Base-by-base conservation (phyloP, 2,888 invertebrate species). In the Eueremaeus valkanovi region DNA sequence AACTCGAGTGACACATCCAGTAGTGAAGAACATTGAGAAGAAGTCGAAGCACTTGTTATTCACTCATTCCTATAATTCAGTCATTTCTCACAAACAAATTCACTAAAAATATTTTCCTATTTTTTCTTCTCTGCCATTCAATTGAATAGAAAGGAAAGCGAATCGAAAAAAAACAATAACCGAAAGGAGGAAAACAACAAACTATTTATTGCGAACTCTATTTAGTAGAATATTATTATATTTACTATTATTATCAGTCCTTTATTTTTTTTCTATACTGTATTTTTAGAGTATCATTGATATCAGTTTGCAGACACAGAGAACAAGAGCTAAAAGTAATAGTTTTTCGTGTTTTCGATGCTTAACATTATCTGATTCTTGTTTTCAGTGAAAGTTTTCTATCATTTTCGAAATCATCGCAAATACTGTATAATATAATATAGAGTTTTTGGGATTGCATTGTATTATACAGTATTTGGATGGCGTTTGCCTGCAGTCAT, bases 1-100 rank as follows among this genome's bases (percentile, higher is more conserved):
- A 58, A 58, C 58, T 58, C 58, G 27, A 58, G 58, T 58, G 58
- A 58, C 58, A 58, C 58, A 58, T 58, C 11, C 27, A 6, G 6
- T 6, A 58, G 58, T n/a, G n/a, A n/a, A n/a, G n/a, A n/a, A n/a
- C n/a, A n/a, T n/a, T n/a, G n/a, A n/a, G n/a, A n/a, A n/a, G n/a
- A 58, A 58, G 11, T 29, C 9, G 58, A n/a, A 27, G 58, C 24
- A 58, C 27, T 58, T 27, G 58, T 58, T 29, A 29, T 58, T 9
- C n/a, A 5, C 49, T 58, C 11, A 24, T 58, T 9, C 21, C 27
- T 21, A 58, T 27, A 58, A 58, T 24, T 27, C 27, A 24, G 21
- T 27, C 58, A 27, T 58, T 49, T 58, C 21, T 58, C 27, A 27
- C 58, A 21, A 58, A 21, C 58, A 27, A 58, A 24, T 58, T 27